Conservation (phyloP, 2,113 vertebrate genomes). For the Dicaeum eximium region DNA sequence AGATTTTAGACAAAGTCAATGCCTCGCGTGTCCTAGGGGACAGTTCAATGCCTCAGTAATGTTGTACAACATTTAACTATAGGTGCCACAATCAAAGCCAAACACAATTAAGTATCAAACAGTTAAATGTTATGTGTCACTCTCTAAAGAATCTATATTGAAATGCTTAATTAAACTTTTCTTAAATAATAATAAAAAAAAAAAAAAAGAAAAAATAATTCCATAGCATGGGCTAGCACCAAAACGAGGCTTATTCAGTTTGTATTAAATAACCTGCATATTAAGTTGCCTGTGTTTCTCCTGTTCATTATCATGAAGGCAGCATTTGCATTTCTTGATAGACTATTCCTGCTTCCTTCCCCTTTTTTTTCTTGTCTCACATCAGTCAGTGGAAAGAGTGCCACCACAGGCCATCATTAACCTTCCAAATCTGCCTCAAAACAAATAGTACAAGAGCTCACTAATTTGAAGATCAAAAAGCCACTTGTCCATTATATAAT, state of each 20-base stretch:
- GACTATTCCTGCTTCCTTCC: constrained; percentile 82
- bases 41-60: constrained; percentile 66
- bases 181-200: not conserved
- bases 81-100: constrained; percentile 79
- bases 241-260: constrained; percentile 68
- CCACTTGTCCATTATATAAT: constrained; percentile 99
- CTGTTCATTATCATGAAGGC: constrained; percentile 88
- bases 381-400: constrained; percentile 88
- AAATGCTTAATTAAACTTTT: constrained; percentile 90
- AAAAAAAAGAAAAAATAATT: constrained; percentile 44
- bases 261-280: constrained; percentile 78
- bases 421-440: constrained; percentile 95
- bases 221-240: constrained; percentile 69
- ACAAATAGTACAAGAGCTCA: constrained; percentile 98
- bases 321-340: constrained; percentile 89
- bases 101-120: constrained; percentile 86
- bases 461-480: constrained; percentile 99
- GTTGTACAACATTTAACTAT: constrained; percentile 70
- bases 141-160: constrained; percentile 84
- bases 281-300: constrained; percentile 68
- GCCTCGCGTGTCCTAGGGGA: constrained; percentile 76
- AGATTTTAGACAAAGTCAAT: constrained; percentile 78
- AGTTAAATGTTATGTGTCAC: constrained; percentile 82
- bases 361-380: constrained; percentile 76
- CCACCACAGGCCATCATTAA: constrained; percentile 95